These are phyloP conservation scores for Nomia melanderi DNA, from an alignment of 1,140 invertebrate genomes.

Conservation along the genomic window DNA sequence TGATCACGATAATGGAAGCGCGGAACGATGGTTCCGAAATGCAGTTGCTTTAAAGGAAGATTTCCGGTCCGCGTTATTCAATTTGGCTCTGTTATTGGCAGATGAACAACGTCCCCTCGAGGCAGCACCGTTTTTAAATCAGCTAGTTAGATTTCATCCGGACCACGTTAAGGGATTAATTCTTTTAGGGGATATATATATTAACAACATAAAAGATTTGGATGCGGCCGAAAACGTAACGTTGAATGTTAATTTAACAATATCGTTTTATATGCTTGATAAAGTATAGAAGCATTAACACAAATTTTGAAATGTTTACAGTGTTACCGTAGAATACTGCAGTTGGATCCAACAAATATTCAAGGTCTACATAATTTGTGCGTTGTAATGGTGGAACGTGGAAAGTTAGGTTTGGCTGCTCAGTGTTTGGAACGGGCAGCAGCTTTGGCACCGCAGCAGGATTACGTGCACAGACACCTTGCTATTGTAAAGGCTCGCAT, in stretches of 20 bases:
- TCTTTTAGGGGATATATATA: slow-evolving; percentile 97
- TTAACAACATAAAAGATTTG: slow-evolving; percentile 97
- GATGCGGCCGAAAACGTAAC: slow-evolving; percentile 94
- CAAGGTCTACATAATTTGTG: slow-evolving; percentile 98
- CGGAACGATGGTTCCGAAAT: slow-evolving; percentile 93
- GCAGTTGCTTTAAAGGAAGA: slow-evolving; percentile 92
- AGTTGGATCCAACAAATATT: slow-evolving; percentile 94
- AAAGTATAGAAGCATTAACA: neutral
- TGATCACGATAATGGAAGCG: slow-evolving; percentile 91
- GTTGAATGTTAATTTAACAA: slow-evolving; percentile 5
- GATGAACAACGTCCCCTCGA: slow-evolving; percentile 94
- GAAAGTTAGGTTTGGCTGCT: slow-evolving; percentile 90
- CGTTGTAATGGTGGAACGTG: slow-evolving; percentile 96
- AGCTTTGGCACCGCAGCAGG: slow-evolving; percentile 90
- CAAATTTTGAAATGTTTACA: slow-evolving; percentile 76
- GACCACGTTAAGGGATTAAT: slow-evolving; percentile 97
- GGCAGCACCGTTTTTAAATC: slow-evolving; percentile 95
- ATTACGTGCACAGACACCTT: slow-evolving; percentile 94
- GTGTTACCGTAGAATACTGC: slow-evolving; percentile 94
- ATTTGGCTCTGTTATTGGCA: slow-evolving; percentile 94
- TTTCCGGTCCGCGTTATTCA: slow-evolving; percentile 96
- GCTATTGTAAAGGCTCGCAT: slow-evolving; percentile 91
- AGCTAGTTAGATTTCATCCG: slow-evolving; percentile 94
- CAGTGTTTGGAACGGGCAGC: slow-evolving; percentile 91
- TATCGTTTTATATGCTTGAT: neutral